Conservation (phyloP, 2,113 vertebrate genomes). For the Suncus etruscus region DNA sequence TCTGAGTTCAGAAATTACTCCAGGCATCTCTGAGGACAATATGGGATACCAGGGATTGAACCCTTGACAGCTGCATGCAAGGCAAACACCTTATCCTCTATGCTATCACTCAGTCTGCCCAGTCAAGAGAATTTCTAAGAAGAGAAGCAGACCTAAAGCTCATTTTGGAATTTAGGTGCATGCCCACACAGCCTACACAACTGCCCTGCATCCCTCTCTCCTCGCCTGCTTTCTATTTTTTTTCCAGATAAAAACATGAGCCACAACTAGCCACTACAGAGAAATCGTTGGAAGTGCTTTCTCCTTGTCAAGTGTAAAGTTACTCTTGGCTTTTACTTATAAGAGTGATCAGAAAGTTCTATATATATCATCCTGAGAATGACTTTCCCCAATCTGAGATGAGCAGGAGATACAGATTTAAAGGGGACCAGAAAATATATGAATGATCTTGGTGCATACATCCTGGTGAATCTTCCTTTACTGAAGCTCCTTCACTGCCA, state of each 20-base stretch:
- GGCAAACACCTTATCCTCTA: too few relatives aligned
- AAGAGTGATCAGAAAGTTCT: not conserved
- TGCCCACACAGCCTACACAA: not conserved
- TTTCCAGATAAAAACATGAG: not conserved
- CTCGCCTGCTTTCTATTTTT: not conserved
- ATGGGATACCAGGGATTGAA: too few relatives aligned
- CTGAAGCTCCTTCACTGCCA: not conserved
- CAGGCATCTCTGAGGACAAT: too few relatives aligned
- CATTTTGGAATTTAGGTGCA: not conserved
- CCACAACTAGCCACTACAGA: rapidly evolving
- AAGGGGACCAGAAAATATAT: not conserved
- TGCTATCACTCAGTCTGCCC: not conserved
- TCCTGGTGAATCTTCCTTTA: too few relatives aligned
- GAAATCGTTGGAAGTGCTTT: constrained; percentile 25
- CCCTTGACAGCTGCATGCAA: too few relatives aligned
- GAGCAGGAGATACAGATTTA: not conserved
- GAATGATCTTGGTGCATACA: too few relatives aligned
- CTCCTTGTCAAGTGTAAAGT: not conserved
- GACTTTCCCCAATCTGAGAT: not conserved
- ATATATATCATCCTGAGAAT: not conserved
- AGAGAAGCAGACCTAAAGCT: not conserved
- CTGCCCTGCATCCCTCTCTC: not conserved
- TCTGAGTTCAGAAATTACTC: too few relatives aligned
- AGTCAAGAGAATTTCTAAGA: not conserved
- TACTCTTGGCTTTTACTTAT: not conserved